Evolutionary conservation across 1,140 invertebrate genomes (phyloP).

Genomic region (Megathymus violae): DNA sequence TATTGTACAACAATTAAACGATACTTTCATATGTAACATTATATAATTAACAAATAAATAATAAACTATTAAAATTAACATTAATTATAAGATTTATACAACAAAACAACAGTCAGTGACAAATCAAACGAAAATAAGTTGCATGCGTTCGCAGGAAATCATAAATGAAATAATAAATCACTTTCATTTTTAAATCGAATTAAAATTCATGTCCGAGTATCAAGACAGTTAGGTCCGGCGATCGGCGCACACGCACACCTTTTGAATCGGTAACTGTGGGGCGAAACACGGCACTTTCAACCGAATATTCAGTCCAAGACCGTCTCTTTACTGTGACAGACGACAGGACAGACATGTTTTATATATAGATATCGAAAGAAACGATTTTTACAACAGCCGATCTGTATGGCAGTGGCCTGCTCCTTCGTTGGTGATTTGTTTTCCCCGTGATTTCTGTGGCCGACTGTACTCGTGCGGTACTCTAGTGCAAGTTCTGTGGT

Average conservation of each 20-base stretch:
- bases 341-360: conserved; percentile 67
- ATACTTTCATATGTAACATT: no score
- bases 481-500: conserved; percentile 54
- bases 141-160: no score
- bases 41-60: no score
- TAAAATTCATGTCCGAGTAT: conserved; percentile 71
- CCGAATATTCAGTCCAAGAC: conserved; percentile 64
- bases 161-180: conserved; percentile 52
- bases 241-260: conserved; percentile 60
- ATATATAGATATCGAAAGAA: conserved; percentile 49
- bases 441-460: conserved; percentile 46
- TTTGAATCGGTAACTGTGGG: conserved; percentile 59
- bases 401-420: conserved; percentile 42
- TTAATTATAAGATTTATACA: conserved; percentile 16
- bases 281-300: conserved; percentile 65
- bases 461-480: conserved; percentile 60
- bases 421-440: conserved; percentile 45
- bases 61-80: no score
- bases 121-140: no score
- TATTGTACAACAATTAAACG: no score
- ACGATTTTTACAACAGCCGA: conserved; percentile 39
- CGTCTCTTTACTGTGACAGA: conserved; percentile 69
- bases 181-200: conserved; percentile 73
- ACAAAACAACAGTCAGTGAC: no score
- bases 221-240: conserved; percentile 72